phyloP scores from a whole-genome alignment of 2,113 vertebrate species.

The Hypanus sabinus region DNA sequence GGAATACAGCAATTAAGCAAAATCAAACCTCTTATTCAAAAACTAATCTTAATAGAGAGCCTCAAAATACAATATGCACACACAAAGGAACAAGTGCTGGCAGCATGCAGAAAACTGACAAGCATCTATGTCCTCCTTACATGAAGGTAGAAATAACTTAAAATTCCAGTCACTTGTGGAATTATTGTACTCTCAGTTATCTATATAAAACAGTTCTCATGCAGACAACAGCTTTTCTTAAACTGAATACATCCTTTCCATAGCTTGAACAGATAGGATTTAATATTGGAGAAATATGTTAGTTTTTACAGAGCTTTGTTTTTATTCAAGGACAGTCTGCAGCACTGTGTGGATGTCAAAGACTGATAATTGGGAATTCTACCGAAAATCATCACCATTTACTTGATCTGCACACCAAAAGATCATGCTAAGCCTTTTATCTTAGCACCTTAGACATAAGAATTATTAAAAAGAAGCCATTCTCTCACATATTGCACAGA shows the following conservation, averaged over 20 bases:
- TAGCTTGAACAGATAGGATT: neutral
- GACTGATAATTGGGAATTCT: constrained; percentile 15
- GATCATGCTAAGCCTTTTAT: neutral
- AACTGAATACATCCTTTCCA: constrained; percentile 11
- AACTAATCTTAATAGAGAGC: neutral
- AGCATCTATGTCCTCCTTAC: neutral
- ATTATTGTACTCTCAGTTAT: constrained; percentile 24
- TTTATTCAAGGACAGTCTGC: constrained; percentile 9
- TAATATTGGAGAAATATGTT: neutral
- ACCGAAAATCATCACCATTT: neutral
- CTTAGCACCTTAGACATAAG: neutral
- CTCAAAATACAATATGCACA: neutral
- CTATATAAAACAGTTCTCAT: constrained; percentile 29
- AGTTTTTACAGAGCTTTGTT: neutral
- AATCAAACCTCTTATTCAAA: neutral
- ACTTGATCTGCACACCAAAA: neutral
- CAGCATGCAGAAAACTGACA: neutral
- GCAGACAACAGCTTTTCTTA: constrained; percentile 11
- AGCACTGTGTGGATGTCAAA: neutral
- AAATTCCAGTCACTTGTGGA: constrained; percentile 18
- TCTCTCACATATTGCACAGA: neutral
- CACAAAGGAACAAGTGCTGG: neutral
- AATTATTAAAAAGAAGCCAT: neutral
- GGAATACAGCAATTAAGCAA: neutral
- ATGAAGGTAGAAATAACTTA: constrained; percentile 10